Evolutionary conservation across 2,797 vertebrate genomes (phyloP).

Genomic region (Acrocephalus scirpaceus): DNA sequence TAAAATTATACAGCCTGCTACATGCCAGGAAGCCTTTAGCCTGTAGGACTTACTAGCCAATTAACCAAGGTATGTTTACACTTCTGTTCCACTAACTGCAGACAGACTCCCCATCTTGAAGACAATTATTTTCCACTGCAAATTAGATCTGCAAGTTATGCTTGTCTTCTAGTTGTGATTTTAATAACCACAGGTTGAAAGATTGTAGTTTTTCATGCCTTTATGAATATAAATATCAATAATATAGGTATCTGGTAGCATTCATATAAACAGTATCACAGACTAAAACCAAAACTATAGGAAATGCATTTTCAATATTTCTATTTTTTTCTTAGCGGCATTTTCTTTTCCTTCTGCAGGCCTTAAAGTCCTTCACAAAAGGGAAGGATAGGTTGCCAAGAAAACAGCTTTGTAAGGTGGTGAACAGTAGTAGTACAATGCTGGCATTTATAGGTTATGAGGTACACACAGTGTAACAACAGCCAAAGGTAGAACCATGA

Average conservation of each 20-base stretch:
- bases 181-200: not conserved
- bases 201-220: not conserved
- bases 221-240: not conserved
- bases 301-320: not conserved
- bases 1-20: slow-evolving; percentile 34
- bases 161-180: not conserved
- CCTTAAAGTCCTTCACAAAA: not conserved
- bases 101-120: not conserved
- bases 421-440: not conserved
- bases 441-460: not conserved
- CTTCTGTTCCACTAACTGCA: slow-evolving; percentile 13
- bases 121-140: not conserved
- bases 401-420: not conserved
- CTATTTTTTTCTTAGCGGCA: not conserved
- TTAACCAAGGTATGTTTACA: slow-evolving; percentile 41
- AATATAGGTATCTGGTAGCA: not conserved
- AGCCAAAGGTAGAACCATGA: not conserved
- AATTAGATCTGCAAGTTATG: not conserved
- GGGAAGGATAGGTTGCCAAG: not conserved
- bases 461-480: not conserved
- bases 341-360: not conserved
- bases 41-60: not conserved
- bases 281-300: not conserved
- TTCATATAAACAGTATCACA: not conserved
- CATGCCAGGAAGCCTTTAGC: not conserved